Evolutionary conservation across 2,888 invertebrate genomes (phyloP).

Genomic region (Pheosia tremula): DNA sequence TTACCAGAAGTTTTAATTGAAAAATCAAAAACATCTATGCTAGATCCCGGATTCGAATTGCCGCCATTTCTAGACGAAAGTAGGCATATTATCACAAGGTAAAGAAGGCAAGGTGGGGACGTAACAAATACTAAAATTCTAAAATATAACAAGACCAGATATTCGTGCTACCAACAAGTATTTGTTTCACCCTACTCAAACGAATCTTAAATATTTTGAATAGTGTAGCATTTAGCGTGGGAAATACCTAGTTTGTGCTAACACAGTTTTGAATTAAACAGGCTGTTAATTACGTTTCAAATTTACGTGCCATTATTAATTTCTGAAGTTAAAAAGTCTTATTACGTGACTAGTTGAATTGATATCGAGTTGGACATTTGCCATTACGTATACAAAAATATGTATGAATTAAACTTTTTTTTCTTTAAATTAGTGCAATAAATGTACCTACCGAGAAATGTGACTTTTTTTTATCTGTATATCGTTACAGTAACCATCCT

Average conservation of each 20-base stretch:
- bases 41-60: too few relatives aligned
- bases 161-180: not conserved
- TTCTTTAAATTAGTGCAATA: too few relatives aligned
- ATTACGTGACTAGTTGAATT: not conserved
- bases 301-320: constrained; percentile 10
- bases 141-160: not conserved
- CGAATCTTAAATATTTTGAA: constrained; percentile 25
- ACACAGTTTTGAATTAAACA: constrained; percentile 42
- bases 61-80: too few relatives aligned
- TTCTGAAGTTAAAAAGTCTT: not conserved
- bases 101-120: too few relatives aligned
- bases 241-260: constrained; percentile 48
- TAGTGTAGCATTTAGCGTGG: constrained; percentile 44
- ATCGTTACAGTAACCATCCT: too few relatives aligned
- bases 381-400: not conserved
- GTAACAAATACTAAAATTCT: not conserved
- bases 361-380: not conserved
- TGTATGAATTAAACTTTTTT: too few relatives aligned
- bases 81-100: too few relatives aligned
- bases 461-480: too few relatives aligned
- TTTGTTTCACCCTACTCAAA: not conserved
- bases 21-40: too few relatives aligned
- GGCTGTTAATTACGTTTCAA: constrained; percentile 42
- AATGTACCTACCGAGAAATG: too few relatives aligned
- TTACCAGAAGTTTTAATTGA: too few relatives aligned